Evolutionary conservation across 2,113 vertebrate genomes (phyloP), one percentile per base, ranked within the genome.

Genomic region (Macroglossus sobrinus): DNA sequence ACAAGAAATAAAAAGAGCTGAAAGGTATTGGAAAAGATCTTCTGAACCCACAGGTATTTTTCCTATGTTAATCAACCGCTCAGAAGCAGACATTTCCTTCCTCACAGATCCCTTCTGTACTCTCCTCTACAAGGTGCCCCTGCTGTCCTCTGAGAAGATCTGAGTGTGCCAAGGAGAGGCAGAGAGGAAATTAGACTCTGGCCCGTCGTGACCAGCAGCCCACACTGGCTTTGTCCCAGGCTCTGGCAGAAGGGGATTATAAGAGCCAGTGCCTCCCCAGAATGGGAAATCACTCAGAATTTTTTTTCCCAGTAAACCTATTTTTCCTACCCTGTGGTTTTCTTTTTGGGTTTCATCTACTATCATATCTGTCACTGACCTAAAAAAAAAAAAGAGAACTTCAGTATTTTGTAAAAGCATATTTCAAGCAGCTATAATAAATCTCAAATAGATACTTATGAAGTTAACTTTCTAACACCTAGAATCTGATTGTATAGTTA

Each of bases 121-220:
- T 97, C 75, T 97, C 92, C 80, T 95, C 84, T 81, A 68, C 95
- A 96, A 96, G 94, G 94, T 95, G 94, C 80, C 96, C 97, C 97
- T 98, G 96, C 96, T 97, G 96, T 97, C 96, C 97, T 97, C 96
- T 97, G 96, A 98, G 97, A 97, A 95, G 91, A 93, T 92, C 35
- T 47, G 71, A 74, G 57, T 93, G 92, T 97, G 97, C 97, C 97
- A 98, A 93, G 90, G 94, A 97, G 72, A 97, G 91, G 61, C 59
- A 66, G 87, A 97, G 88, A 98, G 96, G 97, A 98, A 97, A 98
- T 98, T 69, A 97, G 96, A 97, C 95, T 97, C 94, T 95, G 96
- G 95, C 96, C 97, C 93, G 92, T 97, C 71, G 80, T 95, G 96
- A 97, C 93, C 82, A 0, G 93, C 94, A 97, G 95, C 61, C 94